Percentiles rank a stretch among this genome's conserved stretches.
Conservation (phyloP, 2,797 vertebrate species). For the Bucorvus abyssinicus region DNA sequence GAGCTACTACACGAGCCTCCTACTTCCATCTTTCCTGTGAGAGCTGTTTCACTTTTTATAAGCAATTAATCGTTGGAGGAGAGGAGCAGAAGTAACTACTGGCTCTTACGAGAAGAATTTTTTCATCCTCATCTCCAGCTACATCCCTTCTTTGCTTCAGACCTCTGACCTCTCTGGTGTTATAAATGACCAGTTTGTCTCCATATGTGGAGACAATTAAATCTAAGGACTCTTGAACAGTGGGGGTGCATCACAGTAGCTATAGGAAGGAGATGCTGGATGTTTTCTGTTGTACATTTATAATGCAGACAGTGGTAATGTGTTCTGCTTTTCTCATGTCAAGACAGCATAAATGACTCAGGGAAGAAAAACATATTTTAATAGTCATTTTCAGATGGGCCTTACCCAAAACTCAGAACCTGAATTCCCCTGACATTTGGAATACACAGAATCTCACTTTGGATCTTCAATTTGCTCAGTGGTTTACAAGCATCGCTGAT, state of each 20-base stretch:
- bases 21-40: background rate
- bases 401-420: background rate
- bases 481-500: background rate
- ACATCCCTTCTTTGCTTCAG: background rate
- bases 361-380: background rate
- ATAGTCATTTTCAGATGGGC: background rate
- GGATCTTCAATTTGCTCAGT: background rate
- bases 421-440: background rate
- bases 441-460: background rate
- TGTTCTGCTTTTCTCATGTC: background rate
- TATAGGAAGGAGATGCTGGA: background rate
- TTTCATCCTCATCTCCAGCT: background rate
- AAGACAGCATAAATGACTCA: background rate
- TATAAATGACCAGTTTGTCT: background rate
- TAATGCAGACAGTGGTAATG: background rate
- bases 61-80: background rate
- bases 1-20: background rate
- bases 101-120: background rate
- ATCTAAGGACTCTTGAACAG: background rate
- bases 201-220: background rate
- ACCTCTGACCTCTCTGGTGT: background rate
- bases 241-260: background rate
- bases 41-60: background rate
- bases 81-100: background rate
- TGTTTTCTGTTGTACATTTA: background rate